A percentile compares a stretch with the other conserved stretches of the same genome.
phyloP scores from a whole-genome alignment of 2,113 vertebrate species.

The Rafetus swinhoei region DNA sequence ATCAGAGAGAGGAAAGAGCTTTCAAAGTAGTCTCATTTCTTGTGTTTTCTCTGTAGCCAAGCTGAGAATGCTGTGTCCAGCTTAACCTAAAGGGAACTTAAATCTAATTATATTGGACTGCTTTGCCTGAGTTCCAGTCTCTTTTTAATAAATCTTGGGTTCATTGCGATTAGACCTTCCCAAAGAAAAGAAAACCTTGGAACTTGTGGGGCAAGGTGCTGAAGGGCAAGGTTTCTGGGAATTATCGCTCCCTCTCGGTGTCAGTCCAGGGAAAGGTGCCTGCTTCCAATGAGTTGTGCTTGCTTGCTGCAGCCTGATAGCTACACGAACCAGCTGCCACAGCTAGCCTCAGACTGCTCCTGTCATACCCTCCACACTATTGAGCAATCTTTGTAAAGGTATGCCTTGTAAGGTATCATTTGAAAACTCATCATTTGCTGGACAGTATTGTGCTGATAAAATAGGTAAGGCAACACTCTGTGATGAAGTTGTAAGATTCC shows the following conservation, averaged over 20 bases:
- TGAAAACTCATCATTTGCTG: neutral
- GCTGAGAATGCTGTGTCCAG: neutral
- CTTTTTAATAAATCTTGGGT: neutral
- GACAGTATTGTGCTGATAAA: neutral
- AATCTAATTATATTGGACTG: neutral
- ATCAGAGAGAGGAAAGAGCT: neutral
- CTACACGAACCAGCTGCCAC: neutral
- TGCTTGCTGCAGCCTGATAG: neutral
- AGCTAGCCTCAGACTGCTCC: too few species aligned
- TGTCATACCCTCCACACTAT: neutral
- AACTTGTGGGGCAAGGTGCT: neutral
- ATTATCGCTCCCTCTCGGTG: neutral
- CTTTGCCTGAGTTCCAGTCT: neutral
- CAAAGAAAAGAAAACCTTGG: neutral
- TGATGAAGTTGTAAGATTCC: neutral
- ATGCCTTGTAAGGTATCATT: neutral
- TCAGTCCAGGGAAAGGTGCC: neutral
- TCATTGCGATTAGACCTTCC: neutral
- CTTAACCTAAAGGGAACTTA: neutral
- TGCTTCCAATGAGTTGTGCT: neutral
- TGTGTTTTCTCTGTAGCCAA: neutral
- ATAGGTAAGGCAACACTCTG: neutral
- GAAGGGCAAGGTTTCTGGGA: neutral
- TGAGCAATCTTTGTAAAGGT: neutral
- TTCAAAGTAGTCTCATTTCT: neutral